Evolutionary conservation across 2,888 invertebrate genomes (phyloP).

Genomic region (Agriopis aurantiaria): DNA sequence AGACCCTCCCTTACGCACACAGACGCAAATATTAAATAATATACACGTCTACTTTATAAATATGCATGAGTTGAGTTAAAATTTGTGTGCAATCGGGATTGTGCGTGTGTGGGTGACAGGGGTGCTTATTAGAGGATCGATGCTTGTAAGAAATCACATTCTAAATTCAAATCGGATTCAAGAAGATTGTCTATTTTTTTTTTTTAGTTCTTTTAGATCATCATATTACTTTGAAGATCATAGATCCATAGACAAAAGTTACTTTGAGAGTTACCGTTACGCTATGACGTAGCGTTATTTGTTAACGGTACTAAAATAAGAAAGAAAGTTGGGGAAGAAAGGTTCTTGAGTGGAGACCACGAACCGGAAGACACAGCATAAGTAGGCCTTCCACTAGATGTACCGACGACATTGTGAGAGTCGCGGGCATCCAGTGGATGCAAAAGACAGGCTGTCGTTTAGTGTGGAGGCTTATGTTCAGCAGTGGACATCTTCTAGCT

Average conservation of each 20-base stretch:
- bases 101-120: slow-evolving; percentile 51
- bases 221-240: not conserved
- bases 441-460: no score
- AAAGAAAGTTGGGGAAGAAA: no score
- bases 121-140: slow-evolving; percentile 42
- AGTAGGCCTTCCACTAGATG: no score
- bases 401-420: no score
- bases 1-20: slow-evolving; percentile 77
- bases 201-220: not conserved
- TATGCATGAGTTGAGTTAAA: slow-evolving; percentile 83
- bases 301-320: not conserved
- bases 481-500: no score
- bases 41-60: slow-evolving; percentile 83
- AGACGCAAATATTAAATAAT: slow-evolving; percentile 80
- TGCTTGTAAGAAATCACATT: slow-evolving; percentile 45
- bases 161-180: slow-evolving; percentile 30
- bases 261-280: not conserved
- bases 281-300: not conserved
- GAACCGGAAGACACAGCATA: no score
- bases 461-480: no score
- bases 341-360: no score
- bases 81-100: slow-evolving; percentile 65
- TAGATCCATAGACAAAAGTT: not conserved
- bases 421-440: no score
- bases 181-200: slow-evolving; percentile 15